Conservation (phyloP, 1,140 invertebrate species). For the Sweltsa coloradensis region DNA sequence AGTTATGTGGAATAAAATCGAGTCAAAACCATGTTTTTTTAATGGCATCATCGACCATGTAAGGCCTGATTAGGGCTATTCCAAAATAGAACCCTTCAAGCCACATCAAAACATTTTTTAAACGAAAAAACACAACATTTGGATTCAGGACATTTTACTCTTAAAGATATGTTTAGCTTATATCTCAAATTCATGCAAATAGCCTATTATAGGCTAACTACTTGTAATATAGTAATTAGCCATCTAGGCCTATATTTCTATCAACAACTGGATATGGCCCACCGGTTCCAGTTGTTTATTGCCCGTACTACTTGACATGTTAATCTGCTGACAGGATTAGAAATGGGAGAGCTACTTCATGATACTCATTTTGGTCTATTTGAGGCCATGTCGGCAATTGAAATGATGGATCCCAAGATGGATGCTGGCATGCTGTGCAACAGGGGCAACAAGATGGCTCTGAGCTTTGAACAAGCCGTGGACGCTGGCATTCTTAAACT, state of each 20-base stretch:
- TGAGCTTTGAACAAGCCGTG: slow-evolving; percentile 80
- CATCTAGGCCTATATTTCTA: neutral
- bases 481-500: slow-evolving; percentile 69
- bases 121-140: too few species aligned
- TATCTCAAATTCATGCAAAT: neutral
- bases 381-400: slow-evolving; percentile 98
- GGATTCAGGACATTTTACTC: neutral
- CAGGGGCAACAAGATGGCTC: slow-evolving; percentile 64
- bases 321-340: slow-evolving; percentile 45
- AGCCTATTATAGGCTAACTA: neutral
- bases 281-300: too few species aligned
- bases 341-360: slow-evolving; percentile 78
- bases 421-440: slow-evolving; percentile 97
- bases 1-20: too few species aligned
- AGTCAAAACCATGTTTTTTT: too few species aligned
- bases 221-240: neutral
- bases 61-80: too few species aligned
- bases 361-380: slow-evolving; percentile 88
- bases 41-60: too few species aligned
- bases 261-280: neutral
- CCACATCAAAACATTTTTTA: too few species aligned
- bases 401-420: slow-evolving; percentile 99
- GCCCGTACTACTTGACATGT: neutral
- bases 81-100: too few species aligned
- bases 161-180: neutral